phyloP scores from a whole-genome alignment of 2,113 vertebrate species.

The Amblyornis subalaris region DNA sequence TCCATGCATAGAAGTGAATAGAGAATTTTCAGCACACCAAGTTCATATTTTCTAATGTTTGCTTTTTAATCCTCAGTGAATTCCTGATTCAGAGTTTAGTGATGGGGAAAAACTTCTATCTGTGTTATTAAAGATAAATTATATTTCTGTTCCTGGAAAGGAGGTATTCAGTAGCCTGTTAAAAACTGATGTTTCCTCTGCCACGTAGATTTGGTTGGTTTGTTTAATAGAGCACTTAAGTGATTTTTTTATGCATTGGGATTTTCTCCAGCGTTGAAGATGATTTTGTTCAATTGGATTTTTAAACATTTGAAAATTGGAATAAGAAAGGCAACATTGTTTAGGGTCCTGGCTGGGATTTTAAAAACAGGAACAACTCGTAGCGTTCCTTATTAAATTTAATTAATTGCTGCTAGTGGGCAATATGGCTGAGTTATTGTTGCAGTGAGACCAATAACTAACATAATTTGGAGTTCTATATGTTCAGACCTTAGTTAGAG shows the following conservation, averaged over 20 bases:
- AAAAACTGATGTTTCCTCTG: background rate
- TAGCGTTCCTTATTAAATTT: constrained; percentile 40
- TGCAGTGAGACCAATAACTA: constrained; percentile 40
- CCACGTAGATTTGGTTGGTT: background rate
- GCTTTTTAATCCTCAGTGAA: background rate
- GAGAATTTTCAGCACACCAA: background rate
- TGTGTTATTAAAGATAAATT: background rate
- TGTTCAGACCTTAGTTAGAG: background rate
- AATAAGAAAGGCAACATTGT: constrained; percentile 30
- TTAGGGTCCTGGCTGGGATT: background rate
- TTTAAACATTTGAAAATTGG: constrained; percentile 10
- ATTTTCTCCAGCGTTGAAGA: constrained; percentile 6
- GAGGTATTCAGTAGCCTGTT: background rate
- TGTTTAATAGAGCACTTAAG: constrained; percentile 3
- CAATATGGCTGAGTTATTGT: constrained; percentile 22
- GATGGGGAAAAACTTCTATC: background rate
- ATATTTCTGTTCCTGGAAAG: background rate
- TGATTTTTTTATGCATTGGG: constrained; percentile 8
- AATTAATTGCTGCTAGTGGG: constrained; percentile 40
- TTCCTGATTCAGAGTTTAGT: background rate
- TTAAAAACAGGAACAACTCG: background rate
- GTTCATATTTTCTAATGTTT: background rate
- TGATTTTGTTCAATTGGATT: constrained; percentile 2
- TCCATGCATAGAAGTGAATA: background rate
- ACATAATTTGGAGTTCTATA: background rate